These are phyloP conservation scores for Rhagonycha fulva DNA, from an alignment of 2,888 invertebrate species.

Conservation along the genomic window DNA sequence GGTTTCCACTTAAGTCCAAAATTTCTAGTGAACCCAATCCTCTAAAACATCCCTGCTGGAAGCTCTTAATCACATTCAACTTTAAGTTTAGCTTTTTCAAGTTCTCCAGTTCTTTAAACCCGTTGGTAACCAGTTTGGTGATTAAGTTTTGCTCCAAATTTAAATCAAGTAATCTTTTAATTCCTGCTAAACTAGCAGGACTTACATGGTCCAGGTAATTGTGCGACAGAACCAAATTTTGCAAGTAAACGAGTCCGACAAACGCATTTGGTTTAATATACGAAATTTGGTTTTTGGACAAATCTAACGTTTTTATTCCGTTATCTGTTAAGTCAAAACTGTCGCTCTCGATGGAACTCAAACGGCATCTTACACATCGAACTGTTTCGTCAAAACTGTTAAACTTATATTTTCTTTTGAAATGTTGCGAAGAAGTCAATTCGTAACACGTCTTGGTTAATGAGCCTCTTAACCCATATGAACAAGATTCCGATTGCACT, in stretches of 20 bases:
- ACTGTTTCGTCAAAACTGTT: constrained; percentile 53
- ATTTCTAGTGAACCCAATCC: constrained; percentile 41
- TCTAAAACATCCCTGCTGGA: constrained; percentile 43
- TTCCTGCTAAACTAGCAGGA: constrained; percentile 49
- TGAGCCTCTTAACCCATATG: constrained; percentile 52
- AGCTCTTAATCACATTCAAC: constrained; percentile 43
- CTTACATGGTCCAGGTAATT: constrained; percentile 46
- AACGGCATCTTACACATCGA: constrained; percentile 46
- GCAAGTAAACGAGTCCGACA: constrained; percentile 51
- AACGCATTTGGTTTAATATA: constrained; percentile 46
- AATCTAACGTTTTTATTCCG: constrained; percentile 46
- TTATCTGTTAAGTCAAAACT: constrained; percentile 53
- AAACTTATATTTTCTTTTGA: constrained; percentile 49
- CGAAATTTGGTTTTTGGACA: constrained; percentile 43
- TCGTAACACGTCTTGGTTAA: constrained; percentile 52
- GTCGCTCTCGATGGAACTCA: constrained; percentile 43
- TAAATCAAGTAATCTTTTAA: constrained; percentile 47
- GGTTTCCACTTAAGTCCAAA: constrained; percentile 46
- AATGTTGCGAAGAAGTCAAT: constrained; percentile 49
- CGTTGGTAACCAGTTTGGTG: constrained; percentile 42
- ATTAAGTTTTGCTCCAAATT: constrained; percentile 47
- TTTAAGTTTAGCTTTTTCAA: constrained; percentile 42
- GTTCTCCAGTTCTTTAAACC: constrained; percentile 46
- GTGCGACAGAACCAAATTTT: constrained; percentile 42
- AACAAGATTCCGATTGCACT: constrained; percentile 43